A percentile compares a stretch with the other conserved stretches of the same genome.
Conservation (phyloP, 2,113 vertebrate species). For the Ammodytes dubius region DNA sequence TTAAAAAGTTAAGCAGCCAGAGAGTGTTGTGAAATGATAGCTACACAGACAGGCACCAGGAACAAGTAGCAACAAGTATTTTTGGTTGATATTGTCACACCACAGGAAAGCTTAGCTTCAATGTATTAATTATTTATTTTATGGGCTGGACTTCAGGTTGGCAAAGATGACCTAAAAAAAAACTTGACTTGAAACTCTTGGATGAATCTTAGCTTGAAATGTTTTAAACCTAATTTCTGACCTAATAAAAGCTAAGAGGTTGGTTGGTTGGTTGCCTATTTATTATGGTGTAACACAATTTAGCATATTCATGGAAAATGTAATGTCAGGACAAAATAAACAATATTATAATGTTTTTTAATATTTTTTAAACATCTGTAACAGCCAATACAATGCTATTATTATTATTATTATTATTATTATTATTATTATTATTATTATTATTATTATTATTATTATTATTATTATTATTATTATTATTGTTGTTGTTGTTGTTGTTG, state of each 20-base stretch:
- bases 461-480: not conserved
- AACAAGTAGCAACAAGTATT: conserved; percentile 44
- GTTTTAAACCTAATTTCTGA: not conserved
- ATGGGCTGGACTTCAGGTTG: not conserved
- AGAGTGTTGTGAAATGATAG: conserved; percentile 13
- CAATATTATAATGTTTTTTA: not conserved
- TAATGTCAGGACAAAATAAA: not conserved
- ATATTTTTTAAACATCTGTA: not conserved
- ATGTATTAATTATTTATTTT: not conserved
- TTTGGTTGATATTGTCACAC: not conserved
- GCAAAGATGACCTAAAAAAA: not conserved
- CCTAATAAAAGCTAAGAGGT: too few species aligned
- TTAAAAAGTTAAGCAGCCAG: conserved; percentile 15
- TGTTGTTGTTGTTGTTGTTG: too few species aligned
- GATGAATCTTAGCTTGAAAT: not conserved
- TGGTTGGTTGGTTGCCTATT: too few species aligned
- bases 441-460: not conserved
- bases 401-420: not conserved
- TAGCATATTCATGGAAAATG: too few species aligned
- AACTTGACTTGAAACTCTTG: not conserved
- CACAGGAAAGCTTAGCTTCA: not conserved
- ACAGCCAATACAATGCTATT: too few species aligned
- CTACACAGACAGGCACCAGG: not conserved
- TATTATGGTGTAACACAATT: too few species aligned
- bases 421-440: not conserved